phyloP scores from a whole-genome alignment of 2,113 vertebrate genomes.

The Albula goreensis region DNA sequence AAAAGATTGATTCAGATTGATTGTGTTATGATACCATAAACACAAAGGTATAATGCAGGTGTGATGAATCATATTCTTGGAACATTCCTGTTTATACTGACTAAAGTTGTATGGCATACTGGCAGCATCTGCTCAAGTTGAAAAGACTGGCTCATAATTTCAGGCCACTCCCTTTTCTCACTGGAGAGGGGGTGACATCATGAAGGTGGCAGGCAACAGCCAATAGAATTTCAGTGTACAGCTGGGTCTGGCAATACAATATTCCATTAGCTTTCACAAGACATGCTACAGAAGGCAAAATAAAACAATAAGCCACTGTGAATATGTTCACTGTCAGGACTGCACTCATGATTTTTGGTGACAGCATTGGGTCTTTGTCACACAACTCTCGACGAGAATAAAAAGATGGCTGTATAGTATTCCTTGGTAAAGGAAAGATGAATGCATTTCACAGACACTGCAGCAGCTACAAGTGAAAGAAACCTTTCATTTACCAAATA shows the following conservation, averaged over 20 bases:
- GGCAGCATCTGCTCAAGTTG: background rate
- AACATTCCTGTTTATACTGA: no score
- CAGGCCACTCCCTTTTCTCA: background rate
- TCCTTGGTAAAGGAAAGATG: background rate
- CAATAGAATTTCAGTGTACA: background rate
- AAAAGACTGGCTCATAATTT: background rate
- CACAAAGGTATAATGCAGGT: no score
- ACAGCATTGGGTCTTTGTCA: background rate
- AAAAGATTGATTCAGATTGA: no score
- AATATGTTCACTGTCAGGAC: no score
- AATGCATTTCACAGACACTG: background rate
- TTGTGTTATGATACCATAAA: no score
- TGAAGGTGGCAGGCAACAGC: background rate
- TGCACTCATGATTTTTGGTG: background rate
- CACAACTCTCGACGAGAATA: background rate
- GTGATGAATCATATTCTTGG: no score
- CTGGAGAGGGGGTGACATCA: background rate
- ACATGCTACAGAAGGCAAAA: background rate
- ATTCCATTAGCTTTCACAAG: background rate
- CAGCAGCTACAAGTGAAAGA: background rate
- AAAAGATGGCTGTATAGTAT: background rate
- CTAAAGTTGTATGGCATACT: no score
- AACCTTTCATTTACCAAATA: background rate
- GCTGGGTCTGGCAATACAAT: background rate
- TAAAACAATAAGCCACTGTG: background rate